Evolutionary conservation across 2,797 vertebrate genomes (phyloP), one percentile per base, ranked within the genome.

Genomic region (Esox lucius): DNA sequence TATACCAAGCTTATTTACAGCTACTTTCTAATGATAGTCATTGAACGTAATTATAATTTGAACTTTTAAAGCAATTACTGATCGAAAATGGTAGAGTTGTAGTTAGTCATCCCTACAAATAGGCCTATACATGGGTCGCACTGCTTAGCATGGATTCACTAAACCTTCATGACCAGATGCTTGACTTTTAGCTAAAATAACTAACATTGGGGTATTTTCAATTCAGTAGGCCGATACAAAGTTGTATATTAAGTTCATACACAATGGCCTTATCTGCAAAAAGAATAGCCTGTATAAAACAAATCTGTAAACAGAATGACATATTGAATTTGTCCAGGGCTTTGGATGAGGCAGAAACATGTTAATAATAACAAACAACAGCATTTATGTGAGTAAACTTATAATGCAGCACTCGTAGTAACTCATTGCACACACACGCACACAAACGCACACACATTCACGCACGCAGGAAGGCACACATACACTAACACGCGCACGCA

Each of bases 371-470:
- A 42, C 28, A 9, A 68, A 68, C 11, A 39, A 46, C 17, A 11
- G 19, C 7, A 17, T 68, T 22, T 68, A 9, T 17, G 62, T 6
- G 22, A 16, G 19, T 68, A 5, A 68, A 68, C 56, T 22, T 48
- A 9, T 13, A 12, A 22, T 46, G 35, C 28, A 19, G n/a, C 42
- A 15, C 11, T 39, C 17, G 49, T 35, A 35, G 42, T 31, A 26
- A 67, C n/a, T 46, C 51, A 17, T 17, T 46, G 22, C 56, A 64
- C 73, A 65, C 72, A 68, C 75, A 28, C 76, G 69, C 62, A 67
- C 76, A 61, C 56, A 62, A 71, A 62, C 24, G 26, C 28, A 59
- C 26, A 24, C 31, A 46, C 26, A 33, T 3, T 26, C 24, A 33
- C 68, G 48, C 59, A 16, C 61, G 22, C 69, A 16, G 11, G 65